Conservation (phyloP, 1,140 invertebrate genomes). For the Ceratina calcarata region DNA sequence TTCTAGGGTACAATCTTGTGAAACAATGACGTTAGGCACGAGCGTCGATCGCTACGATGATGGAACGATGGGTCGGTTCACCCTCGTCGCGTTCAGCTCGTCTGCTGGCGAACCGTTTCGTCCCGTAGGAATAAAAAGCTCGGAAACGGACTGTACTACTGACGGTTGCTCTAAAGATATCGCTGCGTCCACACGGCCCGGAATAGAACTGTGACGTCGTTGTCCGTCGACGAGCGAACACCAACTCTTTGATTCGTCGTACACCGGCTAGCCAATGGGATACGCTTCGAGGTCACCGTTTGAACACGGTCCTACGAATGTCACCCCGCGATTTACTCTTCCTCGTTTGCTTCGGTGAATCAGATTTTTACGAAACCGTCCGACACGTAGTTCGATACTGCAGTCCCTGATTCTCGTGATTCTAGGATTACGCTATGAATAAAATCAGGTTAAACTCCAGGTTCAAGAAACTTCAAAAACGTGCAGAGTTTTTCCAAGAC, state of each 20-base stretch:
- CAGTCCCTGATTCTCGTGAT: neutral
- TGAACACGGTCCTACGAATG: slow-evolving; percentile 17
- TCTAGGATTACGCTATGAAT: neutral
- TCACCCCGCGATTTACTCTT: slow-evolving; percentile 22
- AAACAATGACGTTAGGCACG: slow-evolving; percentile 10
- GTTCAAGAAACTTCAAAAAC: no score
- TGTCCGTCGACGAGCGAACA: slow-evolving; percentile 58
- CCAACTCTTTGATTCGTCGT: slow-evolving; percentile 37
- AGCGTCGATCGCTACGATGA: neutral
- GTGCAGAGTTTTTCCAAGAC: neutral
- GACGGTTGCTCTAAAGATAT: slow-evolving; percentile 75
- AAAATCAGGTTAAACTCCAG: neutral
- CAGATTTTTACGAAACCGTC: neutral
- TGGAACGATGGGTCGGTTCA: slow-evolving; percentile 23
- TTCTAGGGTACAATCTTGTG: neutral
- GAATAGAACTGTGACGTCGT: slow-evolving; percentile 75
- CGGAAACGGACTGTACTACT: slow-evolving; percentile 63
- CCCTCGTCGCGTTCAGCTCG: slow-evolving; percentile 31
- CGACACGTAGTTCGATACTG: neutral
- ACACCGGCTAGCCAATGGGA: slow-evolving; percentile 36
- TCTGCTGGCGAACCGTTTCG: slow-evolving; percentile 37
- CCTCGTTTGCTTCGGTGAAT: neutral
- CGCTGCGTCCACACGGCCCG: slow-evolving; percentile 72
- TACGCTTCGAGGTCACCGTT: slow-evolving; percentile 39
- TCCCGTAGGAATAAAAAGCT: slow-evolving; percentile 55